phyloP scores from a whole-genome alignment of 2,888 invertebrate species.

The Ichneumon xanthorius region DNA sequence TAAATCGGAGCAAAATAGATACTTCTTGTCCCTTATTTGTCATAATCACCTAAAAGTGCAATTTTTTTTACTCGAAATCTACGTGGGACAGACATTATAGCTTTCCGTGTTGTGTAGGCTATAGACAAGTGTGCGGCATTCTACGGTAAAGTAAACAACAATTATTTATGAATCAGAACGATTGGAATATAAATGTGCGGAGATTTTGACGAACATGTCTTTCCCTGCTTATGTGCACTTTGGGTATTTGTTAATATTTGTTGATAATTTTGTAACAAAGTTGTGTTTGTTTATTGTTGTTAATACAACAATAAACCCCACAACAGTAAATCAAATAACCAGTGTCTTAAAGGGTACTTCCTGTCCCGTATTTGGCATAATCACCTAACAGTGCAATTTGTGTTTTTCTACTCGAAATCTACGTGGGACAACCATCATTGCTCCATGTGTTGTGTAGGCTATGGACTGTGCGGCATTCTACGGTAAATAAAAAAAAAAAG shows the following conservation, averaged over 20 bases:
- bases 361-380: neutral
- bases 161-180: no score
- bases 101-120: no score
- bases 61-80: no score
- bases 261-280: neutral
- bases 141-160: neutral
- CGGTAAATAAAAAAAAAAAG: neutral
- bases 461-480: neutral
- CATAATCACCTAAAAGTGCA: no score
- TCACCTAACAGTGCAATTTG: neutral
- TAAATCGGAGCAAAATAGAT: no score
- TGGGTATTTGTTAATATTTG: neutral
- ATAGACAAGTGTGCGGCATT: no score
- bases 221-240: neutral
- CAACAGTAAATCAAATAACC: neutral
- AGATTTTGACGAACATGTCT: no score
- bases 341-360: constrained; percentile 1
- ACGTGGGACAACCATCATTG: neutral
- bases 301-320: constrained; percentile 4
- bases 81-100: no score
- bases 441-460: neutral
- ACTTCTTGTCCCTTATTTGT: no score
- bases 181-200: neutral
- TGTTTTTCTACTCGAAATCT: constrained; percentile 4
- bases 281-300: no score